phyloP scores from a whole-genome alignment of 2,113 vertebrate genomes.

The Pelusios castaneus region DNA sequence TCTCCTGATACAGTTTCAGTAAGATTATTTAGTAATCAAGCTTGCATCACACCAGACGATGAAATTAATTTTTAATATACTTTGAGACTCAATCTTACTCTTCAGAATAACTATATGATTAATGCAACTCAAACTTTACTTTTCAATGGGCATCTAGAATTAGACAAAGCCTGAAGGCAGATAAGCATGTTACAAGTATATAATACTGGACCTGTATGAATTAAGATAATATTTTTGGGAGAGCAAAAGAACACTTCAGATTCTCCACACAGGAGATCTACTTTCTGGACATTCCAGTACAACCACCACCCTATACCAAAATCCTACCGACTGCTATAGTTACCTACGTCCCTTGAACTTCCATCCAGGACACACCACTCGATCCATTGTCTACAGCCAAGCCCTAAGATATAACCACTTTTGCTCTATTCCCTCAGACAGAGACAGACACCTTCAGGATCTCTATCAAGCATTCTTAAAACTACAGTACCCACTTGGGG shows the following conservation, averaged over 20 bases:
- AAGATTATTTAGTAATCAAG: constrained; percentile 34
- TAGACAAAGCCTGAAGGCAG: not conserved
- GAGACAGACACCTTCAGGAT: too few relatives aligned
- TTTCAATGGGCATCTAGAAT: not conserved
- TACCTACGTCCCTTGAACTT: too few relatives aligned
- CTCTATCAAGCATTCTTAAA: too few relatives aligned
- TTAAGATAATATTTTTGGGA: not conserved
- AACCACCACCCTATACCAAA: too few relatives aligned
- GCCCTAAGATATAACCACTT: too few relatives aligned
- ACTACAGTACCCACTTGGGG: too few relatives aligned
- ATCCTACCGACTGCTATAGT: too few relatives aligned
- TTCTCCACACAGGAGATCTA: too few relatives aligned
- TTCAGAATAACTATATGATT: constrained; percentile 7
- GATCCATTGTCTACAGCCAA: too few relatives aligned
- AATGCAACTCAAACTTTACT: not conserved
- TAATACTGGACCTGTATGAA: not conserved
- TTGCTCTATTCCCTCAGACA: too few relatives aligned
- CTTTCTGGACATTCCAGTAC: too few relatives aligned
- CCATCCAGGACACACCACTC: too few relatives aligned
- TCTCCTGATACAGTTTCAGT: not conserved
- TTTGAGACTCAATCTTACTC: constrained; percentile 5
- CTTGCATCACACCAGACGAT: not conserved
- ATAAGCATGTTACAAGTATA: not conserved
- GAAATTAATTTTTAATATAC: constrained; percentile 41
- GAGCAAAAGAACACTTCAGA: not conserved